Percentiles rank a stretch among this genome's conserved stretches.
These are phyloP conservation scores for Hycleus cichorii DNA, from an alignment of 1,140 invertebrate species.

Conservation along the genomic window DNA sequence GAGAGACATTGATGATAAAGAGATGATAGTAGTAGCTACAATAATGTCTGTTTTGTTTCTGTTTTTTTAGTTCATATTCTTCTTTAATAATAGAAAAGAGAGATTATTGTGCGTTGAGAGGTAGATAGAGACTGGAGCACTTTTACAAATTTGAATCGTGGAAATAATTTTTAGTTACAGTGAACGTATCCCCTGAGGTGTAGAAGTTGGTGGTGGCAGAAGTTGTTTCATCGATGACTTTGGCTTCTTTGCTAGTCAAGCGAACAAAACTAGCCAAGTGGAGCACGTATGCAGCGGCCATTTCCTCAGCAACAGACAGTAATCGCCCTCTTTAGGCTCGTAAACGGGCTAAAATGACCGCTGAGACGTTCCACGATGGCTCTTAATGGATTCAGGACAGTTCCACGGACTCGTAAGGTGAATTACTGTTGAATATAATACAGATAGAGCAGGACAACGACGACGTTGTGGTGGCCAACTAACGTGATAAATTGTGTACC, in stretches of 20 bases:
- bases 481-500: slow-evolving; percentile 38
- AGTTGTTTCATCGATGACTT: not conserved
- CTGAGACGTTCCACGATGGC: slow-evolving; percentile 30
- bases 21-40: not conserved
- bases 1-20: slow-evolving; percentile 2
- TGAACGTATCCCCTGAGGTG: slow-evolving; percentile 6
- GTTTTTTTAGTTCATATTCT: too few relatives aligned
- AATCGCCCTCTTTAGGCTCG: slow-evolving; percentile 42
- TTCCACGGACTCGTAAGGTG: not conserved
- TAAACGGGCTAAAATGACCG: slow-evolving; percentile 41
- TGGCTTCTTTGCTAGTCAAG: slow-evolving; percentile 24
- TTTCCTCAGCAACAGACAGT: slow-evolving; percentile 39
- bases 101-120: slow-evolving; percentile 29
- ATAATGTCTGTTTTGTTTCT: too few relatives aligned
- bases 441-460: not conserved
- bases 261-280: slow-evolving; percentile 26
- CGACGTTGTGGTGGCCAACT: slow-evolving; percentile 11
- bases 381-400: slow-evolving; percentile 35
- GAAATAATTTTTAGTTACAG: not conserved
- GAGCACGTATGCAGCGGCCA: slow-evolving; percentile 32
- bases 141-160: slow-evolving; percentile 2
- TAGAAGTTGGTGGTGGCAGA: not conserved
- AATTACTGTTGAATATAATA: not conserved
- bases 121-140: slow-evolving; percentile 2
- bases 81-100: not conserved